phyloP scores from a whole-genome alignment of 2,888 invertebrate genomes.

The Ectemnius continuus region DNA sequence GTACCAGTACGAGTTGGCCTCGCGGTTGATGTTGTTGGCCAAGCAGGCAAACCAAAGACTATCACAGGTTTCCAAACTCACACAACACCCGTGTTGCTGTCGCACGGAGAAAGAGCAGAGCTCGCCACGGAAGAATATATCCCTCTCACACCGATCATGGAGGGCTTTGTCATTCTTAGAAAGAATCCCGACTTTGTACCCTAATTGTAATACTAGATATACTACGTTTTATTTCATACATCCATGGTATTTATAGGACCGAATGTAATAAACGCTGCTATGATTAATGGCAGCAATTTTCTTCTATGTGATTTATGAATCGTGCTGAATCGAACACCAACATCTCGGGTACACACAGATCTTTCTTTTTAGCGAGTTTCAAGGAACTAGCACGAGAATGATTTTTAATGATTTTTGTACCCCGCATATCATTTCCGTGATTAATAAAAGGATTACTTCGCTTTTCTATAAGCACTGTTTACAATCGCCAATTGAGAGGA shows the following conservation, averaged over 20 bases:
- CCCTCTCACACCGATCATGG: conserved; percentile 96
- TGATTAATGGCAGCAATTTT: conserved; percentile 14
- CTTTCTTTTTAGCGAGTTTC: conserved; percentile 9
- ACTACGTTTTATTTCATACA: conserved; percentile 34
- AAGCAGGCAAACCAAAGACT: conserved; percentile 99
- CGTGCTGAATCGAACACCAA: neutral
- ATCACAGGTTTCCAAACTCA: conserved; percentile 99
- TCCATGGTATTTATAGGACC: conserved; percentile 45
- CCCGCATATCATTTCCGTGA: too few species aligned
- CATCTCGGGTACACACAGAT: conserved; percentile 8
- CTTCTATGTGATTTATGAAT: conserved; percentile 13
- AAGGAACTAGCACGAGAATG: conserved; percentile 10
- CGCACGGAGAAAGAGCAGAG: conserved; percentile 98
- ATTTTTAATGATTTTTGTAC: neutral
- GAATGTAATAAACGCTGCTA: conserved; percentile 41
- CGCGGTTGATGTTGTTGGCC: conserved; percentile 99
- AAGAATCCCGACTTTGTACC: conserved; percentile 88
- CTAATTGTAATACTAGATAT: conserved; percentile 60
- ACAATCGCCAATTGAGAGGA: too few species aligned
- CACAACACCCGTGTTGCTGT: conserved; percentile 97
- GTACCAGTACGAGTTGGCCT: conserved; percentile 95
- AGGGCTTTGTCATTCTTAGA: conserved; percentile 98
- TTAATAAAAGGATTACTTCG: too few species aligned
- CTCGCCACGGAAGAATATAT: conserved; percentile 98
- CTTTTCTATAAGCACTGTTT: too few species aligned